Evolutionary conservation across 1,140 invertebrate genomes (phyloP).

Genomic region (Parapsyche elsis): DNA sequence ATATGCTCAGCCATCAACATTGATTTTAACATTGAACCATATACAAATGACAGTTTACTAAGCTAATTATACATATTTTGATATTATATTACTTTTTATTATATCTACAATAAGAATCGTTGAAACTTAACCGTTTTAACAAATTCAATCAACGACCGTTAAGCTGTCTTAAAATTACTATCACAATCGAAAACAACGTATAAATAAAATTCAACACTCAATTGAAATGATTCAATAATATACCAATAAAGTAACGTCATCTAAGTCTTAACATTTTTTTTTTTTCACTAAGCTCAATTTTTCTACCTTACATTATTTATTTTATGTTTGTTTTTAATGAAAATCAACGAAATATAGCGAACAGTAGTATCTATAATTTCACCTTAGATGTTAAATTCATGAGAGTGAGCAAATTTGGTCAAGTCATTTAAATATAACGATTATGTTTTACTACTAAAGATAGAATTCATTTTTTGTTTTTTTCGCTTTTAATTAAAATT

Average conservation of each 20-base stretch:
- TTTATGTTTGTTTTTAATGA: no score
- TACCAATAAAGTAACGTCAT: slow-evolving; percentile 12
- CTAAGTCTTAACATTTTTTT: slow-evolving; percentile 14
- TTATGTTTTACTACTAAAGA: slow-evolving; percentile 7
- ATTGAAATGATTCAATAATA: slow-evolving; percentile 13
- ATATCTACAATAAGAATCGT: slow-evolving; percentile 11
- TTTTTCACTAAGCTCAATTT: slow-evolving; percentile 22
- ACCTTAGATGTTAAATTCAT: slow-evolving; percentile 12
- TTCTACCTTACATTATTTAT: slow-evolving; percentile 10
- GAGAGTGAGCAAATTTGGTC: slow-evolving; percentile 28
- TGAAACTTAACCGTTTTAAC: slow-evolving; percentile 25
- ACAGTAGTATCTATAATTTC: neutral
- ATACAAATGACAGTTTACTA: slow-evolving; percentile 35
- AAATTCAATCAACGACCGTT: neutral
- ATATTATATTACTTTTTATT: slow-evolving; percentile 1
- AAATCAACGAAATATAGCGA: no score
- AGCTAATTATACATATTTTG: slow-evolving; percentile 32
- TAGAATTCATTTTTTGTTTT: neutral
- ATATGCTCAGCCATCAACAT: slow-evolving; percentile 20
- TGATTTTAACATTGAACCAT: slow-evolving; percentile 25
- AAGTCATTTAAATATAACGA: slow-evolving; percentile 9
- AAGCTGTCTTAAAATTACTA: slow-evolving; percentile 33
- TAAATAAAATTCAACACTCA: slow-evolving; percentile 7
- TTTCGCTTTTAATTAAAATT: neutral
- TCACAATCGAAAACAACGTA: slow-evolving; percentile 25